These are phyloP conservation scores for Macropus fuliginosus DNA, from an alignment of 2,797 vertebrate species.

Conservation along the genomic window DNA sequence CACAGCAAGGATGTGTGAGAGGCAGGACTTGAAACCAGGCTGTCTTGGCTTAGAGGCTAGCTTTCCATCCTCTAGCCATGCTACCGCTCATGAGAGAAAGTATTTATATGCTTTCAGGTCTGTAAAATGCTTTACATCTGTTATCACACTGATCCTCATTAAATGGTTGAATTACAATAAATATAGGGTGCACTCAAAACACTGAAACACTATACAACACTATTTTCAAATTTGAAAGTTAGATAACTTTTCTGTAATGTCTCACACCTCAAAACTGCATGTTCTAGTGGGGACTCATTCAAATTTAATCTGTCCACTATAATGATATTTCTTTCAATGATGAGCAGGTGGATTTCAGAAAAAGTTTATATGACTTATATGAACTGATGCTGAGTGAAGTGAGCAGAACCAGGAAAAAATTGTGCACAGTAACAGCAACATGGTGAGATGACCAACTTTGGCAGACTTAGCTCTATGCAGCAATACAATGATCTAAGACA, in stretches of 20 bases:
- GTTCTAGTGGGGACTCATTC: neutral
- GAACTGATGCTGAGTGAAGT: no score
- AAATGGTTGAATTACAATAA: neutral
- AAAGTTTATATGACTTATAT: no score
- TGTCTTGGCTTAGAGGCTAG: neutral
- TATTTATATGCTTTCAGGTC: neutral
- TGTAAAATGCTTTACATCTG: neutral
- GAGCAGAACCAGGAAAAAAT: no score
- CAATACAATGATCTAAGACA: no score
- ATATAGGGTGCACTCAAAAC: neutral
- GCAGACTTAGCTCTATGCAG: no score
- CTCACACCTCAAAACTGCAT: neutral
- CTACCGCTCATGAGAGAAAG: neutral
- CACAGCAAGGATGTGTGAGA: no score
- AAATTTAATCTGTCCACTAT: neutral
- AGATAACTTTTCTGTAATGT: neutral
- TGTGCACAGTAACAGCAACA: no score
- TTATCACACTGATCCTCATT: neutral
- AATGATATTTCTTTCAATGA: neutral
- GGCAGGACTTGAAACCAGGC: neutral
- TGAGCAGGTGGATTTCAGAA: no score
- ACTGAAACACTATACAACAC: neutral
- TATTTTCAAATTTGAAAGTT: neutral
- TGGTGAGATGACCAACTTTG: no score
- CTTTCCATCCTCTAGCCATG: neutral